phyloP scores from a whole-genome alignment of 1,140 invertebrate species.

The Parapsyche elsis region DNA sequence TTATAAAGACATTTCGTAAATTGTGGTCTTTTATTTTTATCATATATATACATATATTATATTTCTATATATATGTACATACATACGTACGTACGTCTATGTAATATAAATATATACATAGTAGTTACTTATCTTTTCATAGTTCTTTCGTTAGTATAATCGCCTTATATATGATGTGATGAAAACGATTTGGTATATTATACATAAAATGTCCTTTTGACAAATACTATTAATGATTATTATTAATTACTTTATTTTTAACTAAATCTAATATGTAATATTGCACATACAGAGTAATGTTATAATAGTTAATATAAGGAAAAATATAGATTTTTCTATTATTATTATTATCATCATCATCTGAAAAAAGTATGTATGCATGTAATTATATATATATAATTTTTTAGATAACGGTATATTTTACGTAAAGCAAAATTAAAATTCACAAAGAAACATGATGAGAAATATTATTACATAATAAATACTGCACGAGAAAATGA shows the following conservation, averaged over 20 bases:
- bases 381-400: constrained; percentile 34
- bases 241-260: not conserved
- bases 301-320: not conserved
- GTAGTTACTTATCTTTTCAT: no score
- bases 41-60: no score
- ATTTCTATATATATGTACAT: no score
- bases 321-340: constrained; percentile 18
- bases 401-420: constrained; percentile 21
- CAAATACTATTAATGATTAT: not conserved
- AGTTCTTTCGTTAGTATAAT: no score
- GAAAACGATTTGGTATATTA: no score
- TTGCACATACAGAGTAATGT: constrained; percentile 18
- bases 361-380: constrained; percentile 25
- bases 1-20: constrained; percentile 1
- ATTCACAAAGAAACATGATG: constrained; percentile 23
- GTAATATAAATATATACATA: no score
- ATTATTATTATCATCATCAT: not conserved
- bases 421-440: constrained; percentile 26
- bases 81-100: no score
- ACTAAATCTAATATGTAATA: not conserved
- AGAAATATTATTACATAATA: constrained; percentile 3
- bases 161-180: no score
- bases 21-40: no score
- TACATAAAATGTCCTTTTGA: not conserved
- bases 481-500: constrained; percentile 28